phyloP scores from a whole-genome alignment of 1,140 invertebrate species.

The Cotesia glomerata region DNA sequence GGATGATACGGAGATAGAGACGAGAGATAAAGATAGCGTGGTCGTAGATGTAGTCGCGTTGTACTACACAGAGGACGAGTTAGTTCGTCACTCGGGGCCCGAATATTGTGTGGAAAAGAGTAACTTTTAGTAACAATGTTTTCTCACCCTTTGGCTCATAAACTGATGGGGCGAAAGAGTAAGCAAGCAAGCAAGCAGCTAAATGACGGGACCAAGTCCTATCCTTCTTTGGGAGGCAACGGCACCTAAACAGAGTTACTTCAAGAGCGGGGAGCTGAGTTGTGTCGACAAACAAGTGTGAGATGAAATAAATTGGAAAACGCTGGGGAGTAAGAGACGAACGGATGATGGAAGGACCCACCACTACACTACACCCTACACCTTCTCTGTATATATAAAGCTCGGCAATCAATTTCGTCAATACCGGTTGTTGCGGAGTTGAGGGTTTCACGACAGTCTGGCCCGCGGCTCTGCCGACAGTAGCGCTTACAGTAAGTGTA shows the following conservation, averaged over 20 bases:
- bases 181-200: neutral
- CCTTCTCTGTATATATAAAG: constrained; percentile 31
- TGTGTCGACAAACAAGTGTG: neutral
- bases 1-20: constrained; percentile 9
- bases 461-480: constrained; percentile 40
- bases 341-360: neutral
- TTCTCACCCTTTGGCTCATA: constrained; percentile 56
- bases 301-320: constrained; percentile 40
- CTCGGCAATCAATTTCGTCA: constrained; percentile 60
- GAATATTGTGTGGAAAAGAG: constrained; percentile 36
- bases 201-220: neutral
- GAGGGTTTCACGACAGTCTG: constrained; percentile 38
- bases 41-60: neutral
- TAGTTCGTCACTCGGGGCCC: neutral
- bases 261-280: constrained; percentile 22
- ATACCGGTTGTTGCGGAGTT: constrained; percentile 57
- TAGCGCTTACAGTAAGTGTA: constrained; percentile 3
- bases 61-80: neutral
- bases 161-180: constrained; percentile 16
- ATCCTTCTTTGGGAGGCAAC: constrained; percentile 8
- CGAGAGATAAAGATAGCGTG: no score
- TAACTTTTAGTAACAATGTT: constrained; percentile 60
- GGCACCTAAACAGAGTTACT: neutral
- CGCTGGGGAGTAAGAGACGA: neutral
- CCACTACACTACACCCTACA: constrained; percentile 3